phyloP scores from a whole-genome alignment of 1,140 invertebrate genomes.

The Procambarus virginalis region DNA sequence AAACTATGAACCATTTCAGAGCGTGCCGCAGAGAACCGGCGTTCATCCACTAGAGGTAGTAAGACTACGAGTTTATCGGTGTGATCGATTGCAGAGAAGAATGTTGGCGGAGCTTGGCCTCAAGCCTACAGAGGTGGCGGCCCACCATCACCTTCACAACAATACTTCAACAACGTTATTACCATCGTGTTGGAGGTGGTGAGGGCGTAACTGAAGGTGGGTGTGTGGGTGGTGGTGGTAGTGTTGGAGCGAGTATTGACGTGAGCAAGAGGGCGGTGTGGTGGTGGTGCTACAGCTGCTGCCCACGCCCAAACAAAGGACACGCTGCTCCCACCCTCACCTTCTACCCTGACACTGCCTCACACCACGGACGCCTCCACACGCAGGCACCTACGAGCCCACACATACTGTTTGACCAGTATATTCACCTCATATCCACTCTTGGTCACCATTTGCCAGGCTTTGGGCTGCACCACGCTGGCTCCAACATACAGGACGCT shows the following conservation, averaged over 20 bases:
- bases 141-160: not conserved
- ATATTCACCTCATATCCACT: constrained; percentile 31
- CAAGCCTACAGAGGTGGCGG: constrained; percentile 7
- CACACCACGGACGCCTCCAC: not conserved
- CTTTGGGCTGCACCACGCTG: constrained; percentile 15
- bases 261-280: constrained; percentile 25
- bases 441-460: constrained; percentile 20
- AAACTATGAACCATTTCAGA: not conserved
- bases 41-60: not conserved
- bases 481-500: constrained; percentile 30
- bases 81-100: constrained; percentile 11
- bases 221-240: constrained; percentile 15
- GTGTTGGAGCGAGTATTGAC: constrained; percentile 31
- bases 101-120: constrained; percentile 15
- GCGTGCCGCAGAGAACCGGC: not conserved
- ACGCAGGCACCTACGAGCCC: not conserved
- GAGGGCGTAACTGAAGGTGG: not conserved
- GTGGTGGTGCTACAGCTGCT: constrained; percentile 46
- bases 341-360: constrained; percentile 30
- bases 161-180: not conserved
- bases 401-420: constrained; percentile 1
- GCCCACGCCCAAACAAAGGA: constrained; percentile 48
- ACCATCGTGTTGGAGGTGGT: not conserved
- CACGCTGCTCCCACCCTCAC: constrained; percentile 26
- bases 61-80: not conserved